phyloP scores from a whole-genome alignment of 2,797 vertebrate genomes.

The Gambusia yucatana region DNA sequence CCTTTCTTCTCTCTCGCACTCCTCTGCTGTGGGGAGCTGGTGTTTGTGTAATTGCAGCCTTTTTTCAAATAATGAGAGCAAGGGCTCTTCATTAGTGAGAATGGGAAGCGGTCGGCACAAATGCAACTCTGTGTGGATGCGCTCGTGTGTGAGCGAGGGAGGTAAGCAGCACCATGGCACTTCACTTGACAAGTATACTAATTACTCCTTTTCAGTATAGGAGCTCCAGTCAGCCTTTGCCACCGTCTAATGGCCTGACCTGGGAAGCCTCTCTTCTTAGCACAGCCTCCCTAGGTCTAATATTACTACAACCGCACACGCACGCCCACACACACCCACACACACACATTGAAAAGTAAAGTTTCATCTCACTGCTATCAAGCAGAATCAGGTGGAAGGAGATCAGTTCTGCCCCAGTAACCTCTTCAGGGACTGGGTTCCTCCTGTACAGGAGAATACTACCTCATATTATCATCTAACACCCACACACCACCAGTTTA shows the following conservation, averaged over 20 bases:
- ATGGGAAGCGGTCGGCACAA: constrained; percentile 73
- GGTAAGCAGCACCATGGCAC: constrained; percentile 92
- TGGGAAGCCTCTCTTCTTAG: constrained; percentile 77
- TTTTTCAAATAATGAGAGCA: constrained; percentile 92
- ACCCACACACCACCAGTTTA: constrained; percentile 68
- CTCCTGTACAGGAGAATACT: constrained; percentile 77
- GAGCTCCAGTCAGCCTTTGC: constrained; percentile 90
- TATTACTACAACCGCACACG: constrained; percentile 54
- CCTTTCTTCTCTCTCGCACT: constrained; percentile 47
- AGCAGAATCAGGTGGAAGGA: constrained; percentile 96
- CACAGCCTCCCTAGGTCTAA: constrained; percentile 64
- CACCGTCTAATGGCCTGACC: constrained; percentile 93
- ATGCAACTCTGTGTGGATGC: constrained; percentile 55
- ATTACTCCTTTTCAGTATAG: constrained; percentile 92
- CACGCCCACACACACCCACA: constrained; percentile 21
- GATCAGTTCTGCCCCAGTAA: constrained; percentile 99
- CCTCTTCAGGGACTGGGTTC: constrained; percentile 92
- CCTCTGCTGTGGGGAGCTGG: constrained; percentile 71
- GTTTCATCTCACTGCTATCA: constrained; percentile 81
- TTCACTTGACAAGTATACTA: constrained; percentile 99
- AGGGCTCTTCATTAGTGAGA: constrained; percentile 94
- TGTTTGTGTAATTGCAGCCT: constrained; percentile 78
- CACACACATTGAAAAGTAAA: constrained; percentile 42
- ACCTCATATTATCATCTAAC: constrained; percentile 72
- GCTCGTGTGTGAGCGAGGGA: constrained; percentile 60